Percentiles rank a stretch among this genome's conserved stretches.
phyloP scores from a whole-genome alignment of 2,888 invertebrate species.

The Pseudoips prasinana region DNA sequence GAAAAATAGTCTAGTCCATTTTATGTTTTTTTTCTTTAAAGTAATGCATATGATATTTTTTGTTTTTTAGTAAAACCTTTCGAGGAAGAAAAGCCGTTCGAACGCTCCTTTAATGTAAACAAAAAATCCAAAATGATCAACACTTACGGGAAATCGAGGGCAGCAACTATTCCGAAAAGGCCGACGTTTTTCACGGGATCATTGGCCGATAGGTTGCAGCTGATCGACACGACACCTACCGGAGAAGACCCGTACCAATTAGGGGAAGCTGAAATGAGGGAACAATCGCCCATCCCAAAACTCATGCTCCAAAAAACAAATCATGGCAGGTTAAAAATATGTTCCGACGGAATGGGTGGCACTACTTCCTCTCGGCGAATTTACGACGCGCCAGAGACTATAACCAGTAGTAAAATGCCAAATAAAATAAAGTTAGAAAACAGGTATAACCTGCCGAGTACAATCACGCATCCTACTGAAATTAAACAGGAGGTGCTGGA shows the following conservation, averaged over 20 bases:
- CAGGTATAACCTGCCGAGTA: constrained; percentile 42
- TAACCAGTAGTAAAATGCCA: constrained; percentile 30
- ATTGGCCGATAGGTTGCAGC: constrained; percentile 60
- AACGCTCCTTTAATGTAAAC: constrained; percentile 50
- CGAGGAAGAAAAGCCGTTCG: constrained; percentile 47
- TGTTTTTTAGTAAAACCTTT: constrained; percentile 44
- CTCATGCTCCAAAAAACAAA: constrained; percentile 68
- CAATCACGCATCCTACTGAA: constrained; percentile 26
- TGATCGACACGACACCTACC: constrained; percentile 71
- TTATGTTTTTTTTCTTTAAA: no score
- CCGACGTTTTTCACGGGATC: constrained; percentile 58
- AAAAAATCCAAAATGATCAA: constrained; percentile 66
- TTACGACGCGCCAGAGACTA: constrained; percentile 47
- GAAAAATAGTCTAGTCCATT: no score
- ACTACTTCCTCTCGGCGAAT: constrained; percentile 42
- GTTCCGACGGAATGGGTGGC: constrained; percentile 39
- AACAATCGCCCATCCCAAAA: constrained; percentile 74
- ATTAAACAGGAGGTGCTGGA: constrained; percentile 33
- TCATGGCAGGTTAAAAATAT: constrained; percentile 54
- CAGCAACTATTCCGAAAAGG: constrained; percentile 39
- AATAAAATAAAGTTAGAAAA: constrained; percentile 36
- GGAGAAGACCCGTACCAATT: constrained; percentile 73
- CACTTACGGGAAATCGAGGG: constrained; percentile 57
- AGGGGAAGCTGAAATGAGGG: constrained; percentile 72
- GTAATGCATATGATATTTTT: no score